Evolutionary conservation across 2,888 invertebrate species (phyloP).

Genomic region (Ligdia adustata): DNA sequence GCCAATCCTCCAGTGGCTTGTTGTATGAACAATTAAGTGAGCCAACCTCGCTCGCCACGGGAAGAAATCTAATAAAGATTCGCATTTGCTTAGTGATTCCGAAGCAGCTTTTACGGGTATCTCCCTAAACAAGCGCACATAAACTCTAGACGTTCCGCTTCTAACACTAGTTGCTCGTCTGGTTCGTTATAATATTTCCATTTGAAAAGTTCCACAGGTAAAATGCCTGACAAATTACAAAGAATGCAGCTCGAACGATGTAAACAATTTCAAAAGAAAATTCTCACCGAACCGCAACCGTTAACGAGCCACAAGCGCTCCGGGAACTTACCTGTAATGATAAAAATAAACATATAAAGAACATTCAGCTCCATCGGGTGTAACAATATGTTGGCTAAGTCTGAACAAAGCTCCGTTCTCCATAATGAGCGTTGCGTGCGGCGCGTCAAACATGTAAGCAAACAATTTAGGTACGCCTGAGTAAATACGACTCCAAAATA

Average conservation of each 20-base stretch:
- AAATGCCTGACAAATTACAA: conserved; percentile 42
- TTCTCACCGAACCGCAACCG: conserved; percentile 67
- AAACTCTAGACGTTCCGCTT: neutral
- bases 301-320: conserved; percentile 63
- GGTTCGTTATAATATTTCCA: conserved; percentile 34
- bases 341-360: conserved; percentile 78
- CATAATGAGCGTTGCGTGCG: conserved; percentile 82
- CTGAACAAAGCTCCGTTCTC: conserved; percentile 77
- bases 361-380: conserved; percentile 72
- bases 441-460: conserved; percentile 83
- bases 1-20: conserved; percentile 79
- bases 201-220: conserved; percentile 40
- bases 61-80: conserved; percentile 76
- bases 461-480: conserved; percentile 83
- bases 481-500: conserved; percentile 82
- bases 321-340: conserved; percentile 77
- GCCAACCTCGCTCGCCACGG: conserved; percentile 67
- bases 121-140: conserved; percentile 10
- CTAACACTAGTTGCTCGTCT: conserved; percentile 20
- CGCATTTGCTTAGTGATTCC: conserved; percentile 59
- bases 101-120: conserved; percentile 11
- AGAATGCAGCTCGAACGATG: conserved; percentile 37
- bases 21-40: conserved; percentile 82
- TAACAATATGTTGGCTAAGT: conserved; percentile 79
- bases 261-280: conserved; percentile 62